These are phyloP conservation scores for Agrotis segetum DNA, from an alignment of 2,888 invertebrate species.

Conservation along the genomic window DNA sequence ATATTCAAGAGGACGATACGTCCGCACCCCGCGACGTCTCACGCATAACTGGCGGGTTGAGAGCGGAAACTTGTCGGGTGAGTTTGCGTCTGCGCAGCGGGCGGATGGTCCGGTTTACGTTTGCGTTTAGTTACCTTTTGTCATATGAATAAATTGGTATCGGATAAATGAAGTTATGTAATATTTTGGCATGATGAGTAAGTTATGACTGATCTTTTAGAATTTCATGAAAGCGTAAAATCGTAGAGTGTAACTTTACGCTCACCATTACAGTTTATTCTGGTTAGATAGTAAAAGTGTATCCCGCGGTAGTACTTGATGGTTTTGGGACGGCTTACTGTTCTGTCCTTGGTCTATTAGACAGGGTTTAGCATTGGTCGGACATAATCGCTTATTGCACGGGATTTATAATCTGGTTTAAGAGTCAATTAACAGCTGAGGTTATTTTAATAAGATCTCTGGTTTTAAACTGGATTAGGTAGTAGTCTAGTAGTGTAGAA, in stretches of 20 bases:
- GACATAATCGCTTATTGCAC: constrained; percentile 49
- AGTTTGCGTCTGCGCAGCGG: constrained; percentile 81
- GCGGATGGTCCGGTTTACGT: constrained; percentile 86
- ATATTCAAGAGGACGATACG: constrained; percentile 69
- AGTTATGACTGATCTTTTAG: constrained; percentile 46
- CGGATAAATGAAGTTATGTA: constrained; percentile 83
- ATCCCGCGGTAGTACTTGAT: constrained; percentile 31
- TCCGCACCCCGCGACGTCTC: constrained; percentile 76
- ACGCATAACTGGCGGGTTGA: constrained; percentile 79
- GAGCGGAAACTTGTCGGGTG: constrained; percentile 81
- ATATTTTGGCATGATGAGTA: constrained; percentile 65
- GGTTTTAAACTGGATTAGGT: constrained; percentile 19
- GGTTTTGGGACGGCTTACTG: constrained; percentile 42
- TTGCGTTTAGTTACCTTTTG: constrained; percentile 83
- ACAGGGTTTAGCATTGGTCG: constrained; percentile 47
- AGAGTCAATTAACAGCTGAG: constrained; percentile 41
- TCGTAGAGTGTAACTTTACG: constrained; percentile 28
- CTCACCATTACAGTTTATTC: constrained; percentile 16
- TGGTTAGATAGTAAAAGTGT: constrained; percentile 54
- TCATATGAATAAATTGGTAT: constrained; percentile 76
- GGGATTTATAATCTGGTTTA: constrained; percentile 43
- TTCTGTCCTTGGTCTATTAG: constrained; percentile 52
- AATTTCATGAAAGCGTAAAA: constrained; percentile 29
- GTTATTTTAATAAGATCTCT: constrained; percentile 29
- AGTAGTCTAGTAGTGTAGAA: background rate